These are phyloP conservation scores for Atherix ibis DNA, from an alignment of 2,888 invertebrate species.

Conservation along the genomic window DNA sequence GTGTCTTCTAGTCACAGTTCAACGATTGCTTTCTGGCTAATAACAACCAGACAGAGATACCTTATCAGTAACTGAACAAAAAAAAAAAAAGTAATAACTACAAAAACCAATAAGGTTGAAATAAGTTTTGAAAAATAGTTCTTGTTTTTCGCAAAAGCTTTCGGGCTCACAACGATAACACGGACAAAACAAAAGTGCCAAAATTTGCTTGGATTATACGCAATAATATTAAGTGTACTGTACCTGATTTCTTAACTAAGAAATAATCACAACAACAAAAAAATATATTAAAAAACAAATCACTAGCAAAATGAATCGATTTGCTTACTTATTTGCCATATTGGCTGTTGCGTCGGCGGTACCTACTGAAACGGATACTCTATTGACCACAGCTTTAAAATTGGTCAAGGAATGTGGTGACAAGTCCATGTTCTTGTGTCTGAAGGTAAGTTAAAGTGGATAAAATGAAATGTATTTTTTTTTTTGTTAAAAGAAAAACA, in stretches of 20 bases:
- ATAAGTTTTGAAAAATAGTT: not conserved
- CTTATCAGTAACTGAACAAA: no score
- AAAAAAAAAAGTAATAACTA: no score
- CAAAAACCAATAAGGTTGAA: no score
- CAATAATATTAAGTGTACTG: no score
- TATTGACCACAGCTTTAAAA: constrained; percentile 46
- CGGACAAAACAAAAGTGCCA: not conserved
- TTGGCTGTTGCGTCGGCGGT: constrained; percentile 35
- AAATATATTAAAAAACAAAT: no score
- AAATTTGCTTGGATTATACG: no score
- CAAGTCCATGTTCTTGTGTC: constrained; percentile 50
- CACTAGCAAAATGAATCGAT: no score
- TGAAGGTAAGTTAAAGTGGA: constrained; percentile 53
- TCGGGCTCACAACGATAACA: not conserved
- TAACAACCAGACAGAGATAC: constrained; percentile 14
- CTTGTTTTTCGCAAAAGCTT: not conserved
- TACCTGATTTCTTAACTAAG: no score
- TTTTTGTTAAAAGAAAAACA: not conserved
- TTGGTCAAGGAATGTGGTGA: constrained; percentile 56
- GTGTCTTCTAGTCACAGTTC: constrained; percentile 33
- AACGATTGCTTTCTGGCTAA: constrained; percentile 33
- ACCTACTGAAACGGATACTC: constrained; percentile 37
- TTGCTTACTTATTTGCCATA: no score
- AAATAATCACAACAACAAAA: no score
- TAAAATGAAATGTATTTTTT: not conserved